These are phyloP conservation scores for Palloptera scutellata DNA, from an alignment of 2,888 invertebrate species.

Conservation along the genomic window DNA sequence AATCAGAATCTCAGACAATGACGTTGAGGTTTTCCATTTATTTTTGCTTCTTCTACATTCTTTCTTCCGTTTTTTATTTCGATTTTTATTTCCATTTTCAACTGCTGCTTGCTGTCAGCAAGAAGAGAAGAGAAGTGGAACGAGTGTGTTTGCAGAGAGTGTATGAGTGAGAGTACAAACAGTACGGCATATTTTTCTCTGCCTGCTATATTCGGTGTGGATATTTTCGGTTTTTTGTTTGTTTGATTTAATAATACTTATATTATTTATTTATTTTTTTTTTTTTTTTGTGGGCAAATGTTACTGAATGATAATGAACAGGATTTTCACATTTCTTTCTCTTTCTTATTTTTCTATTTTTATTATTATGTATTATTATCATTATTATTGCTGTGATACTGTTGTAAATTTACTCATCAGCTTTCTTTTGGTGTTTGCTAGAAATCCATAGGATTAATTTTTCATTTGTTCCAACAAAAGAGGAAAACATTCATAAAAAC, in stretches of 20 bases:
- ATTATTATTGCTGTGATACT: too few relatives aligned
- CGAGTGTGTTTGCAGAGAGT: too few relatives aligned
- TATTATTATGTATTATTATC: too few relatives aligned
- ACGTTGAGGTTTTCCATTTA: neutral
- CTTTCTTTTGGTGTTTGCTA: too few relatives aligned
- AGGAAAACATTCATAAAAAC: neutral
- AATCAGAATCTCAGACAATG: too few relatives aligned
- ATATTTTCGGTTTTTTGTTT: too few relatives aligned
- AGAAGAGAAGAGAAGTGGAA: neutral
- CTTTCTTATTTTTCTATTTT: neutral
- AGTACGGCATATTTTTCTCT: neutral
- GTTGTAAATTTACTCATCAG: too few relatives aligned
- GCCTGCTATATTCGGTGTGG: neutral
- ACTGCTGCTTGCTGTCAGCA: neutral
- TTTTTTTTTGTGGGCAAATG: neutral
- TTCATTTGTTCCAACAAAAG: neutral
- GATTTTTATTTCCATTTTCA: neutral
- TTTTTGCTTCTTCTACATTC: neutral
- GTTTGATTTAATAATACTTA: too few relatives aligned
- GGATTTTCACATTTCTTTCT: slow-evolving; percentile 1
- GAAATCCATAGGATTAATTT: too few relatives aligned
- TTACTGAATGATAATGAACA: neutral
- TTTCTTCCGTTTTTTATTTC: neutral
- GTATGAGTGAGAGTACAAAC: too few relatives aligned
- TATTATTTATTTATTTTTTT: too few relatives aligned